Evolutionary conservation across 2,797 vertebrate species (phyloP).

Genomic region (Dermochelys coriacea): DNA sequence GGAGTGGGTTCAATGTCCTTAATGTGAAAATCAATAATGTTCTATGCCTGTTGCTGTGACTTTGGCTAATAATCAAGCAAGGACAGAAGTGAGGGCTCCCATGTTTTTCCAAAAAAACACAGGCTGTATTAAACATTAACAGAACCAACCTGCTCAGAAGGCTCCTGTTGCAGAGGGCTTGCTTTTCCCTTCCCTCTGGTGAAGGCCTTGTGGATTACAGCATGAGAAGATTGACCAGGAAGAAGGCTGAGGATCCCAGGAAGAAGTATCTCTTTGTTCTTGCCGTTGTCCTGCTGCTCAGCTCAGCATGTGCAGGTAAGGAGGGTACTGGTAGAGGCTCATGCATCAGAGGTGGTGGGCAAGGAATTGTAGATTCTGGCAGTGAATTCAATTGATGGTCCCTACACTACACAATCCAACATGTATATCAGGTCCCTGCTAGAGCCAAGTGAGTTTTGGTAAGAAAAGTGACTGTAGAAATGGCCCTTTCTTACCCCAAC

Average conservation of each 20-base stretch:
- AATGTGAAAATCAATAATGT: background rate
- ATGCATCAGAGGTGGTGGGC: background rate
- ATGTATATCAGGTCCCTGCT: background rate
- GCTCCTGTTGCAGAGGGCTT: background rate
- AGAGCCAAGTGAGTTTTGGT: background rate
- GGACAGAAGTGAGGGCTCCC: slow-evolving; percentile 14
- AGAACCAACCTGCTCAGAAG: background rate
- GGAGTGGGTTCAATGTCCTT: background rate
- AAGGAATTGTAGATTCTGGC: background rate
- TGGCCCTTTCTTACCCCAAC: background rate
- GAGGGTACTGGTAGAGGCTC: background rate
- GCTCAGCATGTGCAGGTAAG: slow-evolving; percentile 66
- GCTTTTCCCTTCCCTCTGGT: background rate
- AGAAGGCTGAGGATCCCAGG: slow-evolving; percentile 3
- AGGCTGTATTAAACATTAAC: slow-evolving; percentile 48
- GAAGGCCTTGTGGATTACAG: background rate
- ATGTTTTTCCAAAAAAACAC: slow-evolving; percentile 8
- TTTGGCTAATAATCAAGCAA: slow-evolving; percentile 24
- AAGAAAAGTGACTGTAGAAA: background rate
- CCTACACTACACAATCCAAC: background rate
- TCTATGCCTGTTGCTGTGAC: background rate
- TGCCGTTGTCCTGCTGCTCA: slow-evolving; percentile 26
- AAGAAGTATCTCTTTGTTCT: background rate
- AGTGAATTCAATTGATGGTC: slow-evolving; percentile 1
- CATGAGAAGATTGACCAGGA: background rate